Base-by-base conservation (phyloP, 2,113 vertebrate genomes). In the Seriola rivoliana region DNA sequence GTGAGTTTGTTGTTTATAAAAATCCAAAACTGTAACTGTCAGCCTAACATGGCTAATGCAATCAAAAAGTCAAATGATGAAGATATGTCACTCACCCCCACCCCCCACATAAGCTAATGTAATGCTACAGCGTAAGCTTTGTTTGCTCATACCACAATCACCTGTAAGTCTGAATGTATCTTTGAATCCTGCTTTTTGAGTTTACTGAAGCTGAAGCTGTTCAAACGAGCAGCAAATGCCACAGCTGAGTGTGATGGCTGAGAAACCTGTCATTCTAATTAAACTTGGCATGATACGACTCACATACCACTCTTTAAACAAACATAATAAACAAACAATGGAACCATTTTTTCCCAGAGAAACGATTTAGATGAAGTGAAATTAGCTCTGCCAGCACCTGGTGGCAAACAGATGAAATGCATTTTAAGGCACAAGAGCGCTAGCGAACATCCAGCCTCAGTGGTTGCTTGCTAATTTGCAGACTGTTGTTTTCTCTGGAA, bases 1-100 rank as follows among this genome's bases (percentile, higher is more conserved):
- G 98, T 99, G 94, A 97, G 98, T 97, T 88, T 77, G 11, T 42
- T 79, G 38, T 79, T 14, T 64, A 11, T 42, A 14, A 59, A 38
- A 42, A 50, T 58, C 13, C 7, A 62, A 5, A 29, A 25, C 8
- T 55, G 5, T 48, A 3, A 78, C 38, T 29, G 25, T 32, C 57
- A 58, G 50, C 29, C 16, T 44, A 29, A 40, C 25, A 5, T 55
- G 36, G 54, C 13, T 67, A n/a, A 57, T 50, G 16, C n/a, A 19
- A n/a, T 60, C 25, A 36, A 34, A 63, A 46, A 9, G 16, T 25
- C 10, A 34, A 10, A 16, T 19, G 34, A 59, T 70, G 6, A 54
- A 21, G 36, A 63, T 16, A 55, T 71, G 21, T 44, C 13, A 74
- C 6, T 50, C 14, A 52, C 38, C 5, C 38, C 38, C 13, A 52